Evolutionary conservation across 2,888 invertebrate species (phyloP).

Genomic region (Rhamphomyia laevipes): DNA sequence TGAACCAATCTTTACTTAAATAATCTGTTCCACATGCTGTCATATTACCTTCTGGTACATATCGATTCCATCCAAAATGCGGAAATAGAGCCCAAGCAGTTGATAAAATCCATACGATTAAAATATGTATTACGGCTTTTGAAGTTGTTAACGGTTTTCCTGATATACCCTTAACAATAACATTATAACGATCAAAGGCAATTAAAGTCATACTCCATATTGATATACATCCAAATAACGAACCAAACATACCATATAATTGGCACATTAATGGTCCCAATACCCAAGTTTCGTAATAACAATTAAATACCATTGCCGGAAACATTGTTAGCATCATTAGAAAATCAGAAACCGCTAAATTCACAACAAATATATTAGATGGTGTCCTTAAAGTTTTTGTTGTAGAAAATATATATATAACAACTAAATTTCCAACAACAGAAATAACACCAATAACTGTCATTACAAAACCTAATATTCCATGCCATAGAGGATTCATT

Average conservation of each 20-base stretch:
- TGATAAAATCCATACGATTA: constrained; percentile 45
- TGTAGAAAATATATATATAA: constrained; percentile 56
- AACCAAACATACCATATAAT: constrained; percentile 50
- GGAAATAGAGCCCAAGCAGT: constrained; percentile 45
- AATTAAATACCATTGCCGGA: constrained; percentile 52
- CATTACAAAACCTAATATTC: constrained; percentile 48
- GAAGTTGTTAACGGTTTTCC: constrained; percentile 45
- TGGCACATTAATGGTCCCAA: constrained; percentile 50
- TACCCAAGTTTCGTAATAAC: constrained; percentile 52
- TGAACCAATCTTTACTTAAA: constrained; percentile 37
- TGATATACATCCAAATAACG: constrained; percentile 52
- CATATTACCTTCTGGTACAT: constrained; percentile 52
- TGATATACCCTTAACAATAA: constrained; percentile 51
- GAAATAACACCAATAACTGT: constrained; percentile 48
- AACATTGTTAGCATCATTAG: constrained; percentile 51
- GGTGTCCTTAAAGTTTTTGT: constrained; percentile 51
- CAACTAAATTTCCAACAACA: constrained; percentile 33
- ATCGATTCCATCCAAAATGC: constrained; percentile 50
- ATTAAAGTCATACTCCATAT: constrained; percentile 56
- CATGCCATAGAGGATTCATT: constrained; percentile 47
- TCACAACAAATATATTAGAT: constrained; percentile 53
- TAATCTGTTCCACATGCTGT: constrained; percentile 46
- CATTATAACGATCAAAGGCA: constrained; percentile 52
- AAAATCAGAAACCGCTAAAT: constrained; percentile 54
- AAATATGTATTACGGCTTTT: constrained; percentile 40